Evolutionary conservation across 2,888 invertebrate genomes (phyloP).

Genomic region (Nycteola revayana): DNA sequence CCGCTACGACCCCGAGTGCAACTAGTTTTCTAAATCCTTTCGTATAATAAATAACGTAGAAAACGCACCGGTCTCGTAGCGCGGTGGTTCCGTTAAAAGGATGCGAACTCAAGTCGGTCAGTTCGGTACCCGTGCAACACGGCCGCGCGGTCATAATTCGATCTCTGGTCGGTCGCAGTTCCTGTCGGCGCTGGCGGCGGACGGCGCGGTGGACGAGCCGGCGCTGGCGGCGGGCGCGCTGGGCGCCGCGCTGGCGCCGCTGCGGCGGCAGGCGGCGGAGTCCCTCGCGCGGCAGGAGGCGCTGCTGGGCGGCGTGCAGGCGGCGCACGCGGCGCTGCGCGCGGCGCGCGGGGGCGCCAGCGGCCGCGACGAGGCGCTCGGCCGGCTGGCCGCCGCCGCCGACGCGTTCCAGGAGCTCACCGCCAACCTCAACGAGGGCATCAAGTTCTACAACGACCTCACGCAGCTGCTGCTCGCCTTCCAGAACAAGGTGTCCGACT

Average conservation of each 20-base stretch:
- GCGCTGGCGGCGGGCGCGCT: slow-evolving; percentile 94
- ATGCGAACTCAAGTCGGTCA: too few relatives aligned
- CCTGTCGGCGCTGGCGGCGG: background rate
- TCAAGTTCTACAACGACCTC: slow-evolving; percentile 96
- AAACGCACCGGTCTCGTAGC: too few relatives aligned
- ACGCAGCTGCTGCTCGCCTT: slow-evolving; percentile 96
- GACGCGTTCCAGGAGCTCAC: slow-evolving; percentile 96
- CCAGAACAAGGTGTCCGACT: slow-evolving; percentile 99
- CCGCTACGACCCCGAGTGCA: too few relatives aligned
- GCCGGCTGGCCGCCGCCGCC: slow-evolving; percentile 93
- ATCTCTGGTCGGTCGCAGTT: too few relatives aligned
- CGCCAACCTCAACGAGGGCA: slow-evolving; percentile 96
- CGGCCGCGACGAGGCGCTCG: slow-evolving; percentile 89
- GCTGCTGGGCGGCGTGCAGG: slow-evolving; percentile 85
- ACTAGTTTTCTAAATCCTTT: too few relatives aligned
- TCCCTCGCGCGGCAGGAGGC: slow-evolving; percentile 49
- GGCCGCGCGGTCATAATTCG: too few relatives aligned
- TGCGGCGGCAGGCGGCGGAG: slow-evolving; percentile 80
- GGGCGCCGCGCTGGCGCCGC: slow-evolving; percentile 81
- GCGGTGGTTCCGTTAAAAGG: too few relatives aligned
- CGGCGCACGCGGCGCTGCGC: slow-evolving; percentile 6
- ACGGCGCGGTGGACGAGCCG: slow-evolving; percentile 78
- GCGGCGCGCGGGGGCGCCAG: slow-evolving; percentile 78
- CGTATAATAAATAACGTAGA: too few relatives aligned
- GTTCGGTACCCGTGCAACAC: too few relatives aligned